These are phyloP conservation scores for Myotis brandtii DNA, from an alignment of 2,113 vertebrate genomes.

Conservation along the genomic window DNA sequence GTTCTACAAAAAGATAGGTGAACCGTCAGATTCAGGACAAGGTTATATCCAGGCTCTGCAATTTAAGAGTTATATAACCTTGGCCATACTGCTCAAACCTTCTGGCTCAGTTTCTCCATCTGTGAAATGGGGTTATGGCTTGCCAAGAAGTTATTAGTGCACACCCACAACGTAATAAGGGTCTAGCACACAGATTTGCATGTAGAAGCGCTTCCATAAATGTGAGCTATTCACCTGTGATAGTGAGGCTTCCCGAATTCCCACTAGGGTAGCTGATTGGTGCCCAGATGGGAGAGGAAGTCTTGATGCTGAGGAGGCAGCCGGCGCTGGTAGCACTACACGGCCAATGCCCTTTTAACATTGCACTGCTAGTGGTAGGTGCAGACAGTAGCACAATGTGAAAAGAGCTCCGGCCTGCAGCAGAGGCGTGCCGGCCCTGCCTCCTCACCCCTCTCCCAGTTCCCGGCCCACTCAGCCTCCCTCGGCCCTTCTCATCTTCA, in stretches of 20 bases:
- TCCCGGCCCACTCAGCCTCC: background rate
- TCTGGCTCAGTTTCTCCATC: background rate
- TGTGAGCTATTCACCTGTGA: background rate
- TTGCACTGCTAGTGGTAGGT: conserved; percentile 84
- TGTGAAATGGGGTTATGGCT: background rate
- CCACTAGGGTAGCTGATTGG: background rate
- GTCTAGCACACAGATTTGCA: background rate
- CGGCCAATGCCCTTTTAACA: conserved; percentile 85
- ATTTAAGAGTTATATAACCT: background rate
- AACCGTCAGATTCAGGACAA: background rate
- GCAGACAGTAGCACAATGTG: conserved; percentile 86
- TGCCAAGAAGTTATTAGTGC: background rate
- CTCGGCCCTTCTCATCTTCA: background rate
- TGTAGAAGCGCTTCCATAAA: background rate
- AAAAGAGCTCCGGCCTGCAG: conserved; percentile 84
- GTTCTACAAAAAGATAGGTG: background rate
- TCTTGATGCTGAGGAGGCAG: background rate
- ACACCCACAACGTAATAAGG: rapidly evolving
- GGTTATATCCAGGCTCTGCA: background rate
- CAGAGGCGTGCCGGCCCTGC: conserved; percentile 3
- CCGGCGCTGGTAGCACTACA: conserved; percentile 68
- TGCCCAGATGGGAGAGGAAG: background rate
- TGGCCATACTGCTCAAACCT: background rate
- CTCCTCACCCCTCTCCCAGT: background rate
- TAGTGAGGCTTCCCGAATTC: background rate